phyloP scores from a whole-genome alignment of 2,113 vertebrate genomes.

The Scatophagus argus region DNA sequence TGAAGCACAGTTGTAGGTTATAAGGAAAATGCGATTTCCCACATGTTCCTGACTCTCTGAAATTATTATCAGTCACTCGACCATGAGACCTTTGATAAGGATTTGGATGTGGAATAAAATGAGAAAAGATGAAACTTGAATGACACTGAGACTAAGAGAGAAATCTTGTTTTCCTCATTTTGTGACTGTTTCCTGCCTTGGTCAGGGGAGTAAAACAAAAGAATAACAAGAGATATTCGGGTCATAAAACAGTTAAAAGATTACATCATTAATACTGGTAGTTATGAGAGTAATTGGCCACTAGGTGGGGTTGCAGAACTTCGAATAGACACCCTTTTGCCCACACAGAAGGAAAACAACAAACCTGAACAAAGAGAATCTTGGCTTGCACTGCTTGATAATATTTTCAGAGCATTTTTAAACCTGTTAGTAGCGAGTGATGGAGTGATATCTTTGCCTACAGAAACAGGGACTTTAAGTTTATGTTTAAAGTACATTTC shows the following conservation, averaged over 20 bases:
- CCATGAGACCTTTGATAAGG: background rate
- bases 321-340: background rate
- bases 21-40: background rate
- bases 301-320: conserved; percentile 75
- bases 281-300: conserved; percentile 56
- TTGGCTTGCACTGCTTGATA: background rate
- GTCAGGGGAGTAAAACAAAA: background rate
- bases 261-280: conserved; percentile 62
- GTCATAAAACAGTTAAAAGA: conserved; percentile 71
- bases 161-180: background rate
- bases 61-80: background rate
- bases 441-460: background rate
- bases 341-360: conserved; percentile 53
- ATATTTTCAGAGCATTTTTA: conserved; percentile 10
- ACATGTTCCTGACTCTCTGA: no score
- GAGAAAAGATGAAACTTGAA: background rate
- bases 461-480: background rate
- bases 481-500: background rate
- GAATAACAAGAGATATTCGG: background rate
- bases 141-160: background rate
- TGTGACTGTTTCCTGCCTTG: background rate
- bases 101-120: background rate
- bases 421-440: background rate
- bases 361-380: conserved; percentile 63
- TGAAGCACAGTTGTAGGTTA: background rate